These are phyloP conservation scores for Papilio gigon DNA, from an alignment of 2,888 invertebrate genomes.

Conservation along the genomic window DNA sequence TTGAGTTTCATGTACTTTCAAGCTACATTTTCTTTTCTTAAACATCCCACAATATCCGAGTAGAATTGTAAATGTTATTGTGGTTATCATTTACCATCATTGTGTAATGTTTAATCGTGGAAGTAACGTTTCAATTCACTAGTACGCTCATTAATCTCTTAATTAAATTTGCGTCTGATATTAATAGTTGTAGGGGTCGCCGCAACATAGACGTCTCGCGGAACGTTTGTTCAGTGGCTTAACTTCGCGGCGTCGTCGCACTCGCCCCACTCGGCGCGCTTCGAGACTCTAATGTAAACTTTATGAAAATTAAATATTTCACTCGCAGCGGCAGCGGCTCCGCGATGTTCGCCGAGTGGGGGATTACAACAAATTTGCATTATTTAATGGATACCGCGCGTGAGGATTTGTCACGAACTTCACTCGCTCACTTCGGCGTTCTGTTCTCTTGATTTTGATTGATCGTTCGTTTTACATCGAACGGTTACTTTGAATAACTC, in stretches of 20 bases:
- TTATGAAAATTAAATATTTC: constrained; percentile 83
- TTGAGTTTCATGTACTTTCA: not conserved
- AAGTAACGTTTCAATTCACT: constrained; percentile 26
- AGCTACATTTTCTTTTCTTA: not conserved
- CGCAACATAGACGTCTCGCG: constrained; percentile 43
- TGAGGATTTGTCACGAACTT: constrained; percentile 76
- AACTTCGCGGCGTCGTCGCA: constrained; percentile 47
- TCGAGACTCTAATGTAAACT: constrained; percentile 75
- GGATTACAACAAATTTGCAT: constrained; percentile 82
- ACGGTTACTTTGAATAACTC: constrained; percentile 31
- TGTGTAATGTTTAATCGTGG: not conserved
- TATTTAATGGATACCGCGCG: constrained; percentile 79
- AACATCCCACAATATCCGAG: not conserved
- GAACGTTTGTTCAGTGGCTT: constrained; percentile 46
- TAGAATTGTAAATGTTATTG: not conserved
- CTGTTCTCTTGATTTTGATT: constrained; percentile 60
- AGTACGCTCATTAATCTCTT: constrained; percentile 37
- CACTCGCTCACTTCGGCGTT: constrained; percentile 60
- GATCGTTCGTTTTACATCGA: constrained; percentile 50
- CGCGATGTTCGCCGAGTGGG: constrained; percentile 64
- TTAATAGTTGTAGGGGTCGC: constrained; percentile 39
- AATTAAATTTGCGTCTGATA: constrained; percentile 39
- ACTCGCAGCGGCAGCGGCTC: constrained; percentile 64
- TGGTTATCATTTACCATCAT: not conserved
- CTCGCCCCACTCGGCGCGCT: constrained; percentile 54